These are phyloP conservation scores for Athalia cordata DNA, from an alignment of 2,888 invertebrate genomes.

Conservation along the genomic window DNA sequence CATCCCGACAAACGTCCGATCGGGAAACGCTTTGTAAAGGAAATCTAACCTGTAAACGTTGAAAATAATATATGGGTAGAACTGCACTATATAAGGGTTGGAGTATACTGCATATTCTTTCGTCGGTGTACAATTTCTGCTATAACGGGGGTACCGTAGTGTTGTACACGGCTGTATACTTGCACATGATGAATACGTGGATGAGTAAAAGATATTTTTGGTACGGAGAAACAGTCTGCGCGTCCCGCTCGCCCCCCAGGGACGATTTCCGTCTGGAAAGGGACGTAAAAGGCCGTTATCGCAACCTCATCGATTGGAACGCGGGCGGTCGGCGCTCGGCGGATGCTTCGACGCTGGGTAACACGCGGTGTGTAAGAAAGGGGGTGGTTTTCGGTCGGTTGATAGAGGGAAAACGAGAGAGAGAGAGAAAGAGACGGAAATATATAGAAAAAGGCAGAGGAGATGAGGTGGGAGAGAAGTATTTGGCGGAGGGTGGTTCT, in stretches of 20 bases:
- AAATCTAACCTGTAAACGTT: too few relatives aligned
- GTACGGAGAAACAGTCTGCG: background rate
- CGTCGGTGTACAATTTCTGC: too few relatives aligned
- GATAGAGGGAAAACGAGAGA: slow-evolving; percentile 27
- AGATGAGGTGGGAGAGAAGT: slow-evolving; percentile 1
- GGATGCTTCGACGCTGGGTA: background rate
- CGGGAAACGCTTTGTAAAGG: too few relatives aligned
- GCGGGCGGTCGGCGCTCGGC: background rate
- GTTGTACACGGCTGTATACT: too few relatives aligned
- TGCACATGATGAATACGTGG: too few relatives aligned
- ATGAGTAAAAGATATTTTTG: background rate
- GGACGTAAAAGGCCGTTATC: slow-evolving; percentile 26
- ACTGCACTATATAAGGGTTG: too few relatives aligned
- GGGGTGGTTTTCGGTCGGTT: slow-evolving; percentile 22
- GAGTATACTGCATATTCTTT: too few relatives aligned
- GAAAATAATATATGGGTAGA: too few relatives aligned
- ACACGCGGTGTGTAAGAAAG: slow-evolving; percentile 1
- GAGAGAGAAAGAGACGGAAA: slow-evolving; percentile 15
- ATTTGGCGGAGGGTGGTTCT: slow-evolving; percentile 11
- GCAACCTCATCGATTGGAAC: slow-evolving; percentile 29
- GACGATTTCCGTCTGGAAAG: background rate
- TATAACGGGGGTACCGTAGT: too few relatives aligned
- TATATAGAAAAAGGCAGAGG: too few relatives aligned
- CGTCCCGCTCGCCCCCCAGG: background rate
- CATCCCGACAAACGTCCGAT: too few relatives aligned